Base-by-base conservation (phyloP, 1,140 invertebrate genomes). In the Drosophila quadrilineata region DNA sequence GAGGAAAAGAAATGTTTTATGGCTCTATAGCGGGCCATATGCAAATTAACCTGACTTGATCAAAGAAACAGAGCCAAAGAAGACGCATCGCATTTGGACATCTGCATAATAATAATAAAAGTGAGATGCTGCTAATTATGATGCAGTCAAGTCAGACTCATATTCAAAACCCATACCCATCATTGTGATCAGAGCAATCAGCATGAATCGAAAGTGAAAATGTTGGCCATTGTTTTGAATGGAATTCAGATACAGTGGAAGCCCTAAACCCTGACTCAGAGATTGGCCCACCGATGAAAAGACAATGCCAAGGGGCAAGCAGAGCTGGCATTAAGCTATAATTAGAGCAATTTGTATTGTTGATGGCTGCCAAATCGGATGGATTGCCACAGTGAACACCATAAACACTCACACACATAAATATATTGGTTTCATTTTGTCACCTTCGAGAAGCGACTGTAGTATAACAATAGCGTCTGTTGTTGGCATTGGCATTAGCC, bases 1-100 rank as follows among this genome's bases (percentile, higher is more conserved):
- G 77, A n/a, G n/a, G n/a, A 77, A 82, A 77, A 63, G 69, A 82
- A 77, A 85, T 85, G 79, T 46, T 73, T 84, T 85, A 85, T 77
- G 70, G 60, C 70, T 48, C 45, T 73, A 82, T 77, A 82, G 76
- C 76, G 77, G 76, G 54, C 33, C 77, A 75, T 73, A 84, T 84
- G 77, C 74, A 84, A 84, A 84, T 85, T 73, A 67, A 67, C 43
- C 40, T 36, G 43, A 19, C 28, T 40, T n/a, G n/a, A 26, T 38
- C 58, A 28, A 46, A 45, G 19, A 43, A 19, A 69, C 24, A 26
- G 52, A 66, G 52, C 59, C 75, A 54, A 49, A 52, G 56, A 21
- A 12, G 33, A 40, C 49, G 21, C 9, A 38, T 16, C 5, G 31
- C 52, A 33, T 6, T 10, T 3, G 6, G 1, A 12, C 29, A 57